phyloP scores from a whole-genome alignment of 2,888 invertebrate species.

The Noctua comes region DNA sequence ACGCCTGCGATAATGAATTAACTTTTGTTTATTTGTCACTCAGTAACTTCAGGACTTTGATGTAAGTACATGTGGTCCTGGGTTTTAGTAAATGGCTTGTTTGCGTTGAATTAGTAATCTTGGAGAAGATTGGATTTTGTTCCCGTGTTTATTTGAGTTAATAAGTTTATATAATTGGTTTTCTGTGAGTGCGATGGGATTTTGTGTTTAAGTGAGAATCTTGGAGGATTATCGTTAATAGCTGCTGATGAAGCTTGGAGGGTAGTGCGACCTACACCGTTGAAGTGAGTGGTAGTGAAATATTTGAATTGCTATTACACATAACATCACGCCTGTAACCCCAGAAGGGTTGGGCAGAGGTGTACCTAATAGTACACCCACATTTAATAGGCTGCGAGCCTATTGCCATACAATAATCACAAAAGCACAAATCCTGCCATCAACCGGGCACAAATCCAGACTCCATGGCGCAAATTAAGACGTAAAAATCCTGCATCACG shows the following conservation, averaged over 20 bases:
- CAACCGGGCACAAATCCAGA: too few relatives aligned
- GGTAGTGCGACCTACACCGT: neutral
- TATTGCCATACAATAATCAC: too few relatives aligned
- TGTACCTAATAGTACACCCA: too few relatives aligned
- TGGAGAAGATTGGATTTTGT: constrained; percentile 54
- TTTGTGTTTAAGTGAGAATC: constrained; percentile 18
- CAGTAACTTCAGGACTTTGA: constrained; percentile 60
- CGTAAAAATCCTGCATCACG: too few relatives aligned
- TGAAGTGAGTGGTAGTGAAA: neutral
- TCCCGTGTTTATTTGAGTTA: constrained; percentile 42
- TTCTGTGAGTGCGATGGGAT: neutral
- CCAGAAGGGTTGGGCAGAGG: too few relatives aligned
- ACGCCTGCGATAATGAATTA: constrained; percentile 68
- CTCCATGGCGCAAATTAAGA: too few relatives aligned
- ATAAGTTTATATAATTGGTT: constrained; percentile 39
- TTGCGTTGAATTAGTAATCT: constrained; percentile 57
- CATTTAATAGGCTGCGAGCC: too few relatives aligned
- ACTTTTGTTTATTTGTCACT: constrained; percentile 70
- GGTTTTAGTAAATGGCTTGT: constrained; percentile 56
- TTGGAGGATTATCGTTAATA: constrained; percentile 9
- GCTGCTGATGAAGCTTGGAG: neutral
- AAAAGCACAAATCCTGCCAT: too few relatives aligned
- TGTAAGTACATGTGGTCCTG: constrained; percentile 48
- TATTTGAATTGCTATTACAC: neutral
- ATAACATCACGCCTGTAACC: too few relatives aligned